A percentile compares a stretch with the other conserved stretches of the same genome.
Evolutionary conservation across 2,113 vertebrate species (phyloP).

Genomic region (Chunga burmeisteri): DNA sequence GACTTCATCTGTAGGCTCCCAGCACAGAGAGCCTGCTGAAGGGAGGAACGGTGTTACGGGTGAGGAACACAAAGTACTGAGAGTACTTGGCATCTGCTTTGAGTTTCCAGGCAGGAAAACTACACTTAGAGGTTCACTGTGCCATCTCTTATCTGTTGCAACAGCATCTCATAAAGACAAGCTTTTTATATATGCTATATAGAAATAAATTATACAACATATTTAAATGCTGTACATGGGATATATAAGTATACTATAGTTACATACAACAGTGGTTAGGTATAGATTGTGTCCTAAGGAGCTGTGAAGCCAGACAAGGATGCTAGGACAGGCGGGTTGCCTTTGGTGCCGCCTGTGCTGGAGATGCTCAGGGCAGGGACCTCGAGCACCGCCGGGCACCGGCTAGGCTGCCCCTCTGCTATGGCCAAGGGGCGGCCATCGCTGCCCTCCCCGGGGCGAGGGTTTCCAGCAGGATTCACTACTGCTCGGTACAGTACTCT

Average conservation of each 20-base stretch:
- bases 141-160: background rate
- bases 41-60: background rate
- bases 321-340: background rate
- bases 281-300: background rate
- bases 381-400: accelerated
- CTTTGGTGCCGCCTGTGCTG: accelerated
- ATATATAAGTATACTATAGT: background rate
- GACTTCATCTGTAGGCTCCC: background rate
- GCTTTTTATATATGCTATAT: background rate
- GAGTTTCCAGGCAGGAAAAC: background rate
- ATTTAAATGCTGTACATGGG: background rate
- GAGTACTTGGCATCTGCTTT: background rate
- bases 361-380: background rate
- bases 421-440: background rate
- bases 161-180: background rate
- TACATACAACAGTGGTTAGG: background rate
- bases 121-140: background rate
- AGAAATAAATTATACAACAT: background rate
- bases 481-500: background rate
- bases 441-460: background rate
- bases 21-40: background rate
- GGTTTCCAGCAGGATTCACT: background rate
- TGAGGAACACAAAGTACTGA: background rate
- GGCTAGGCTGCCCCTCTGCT: background rate
- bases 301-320: background rate